phyloP scores from a whole-genome alignment of 2,797 vertebrate genomes.

The Hozukius guyotensis region DNA sequence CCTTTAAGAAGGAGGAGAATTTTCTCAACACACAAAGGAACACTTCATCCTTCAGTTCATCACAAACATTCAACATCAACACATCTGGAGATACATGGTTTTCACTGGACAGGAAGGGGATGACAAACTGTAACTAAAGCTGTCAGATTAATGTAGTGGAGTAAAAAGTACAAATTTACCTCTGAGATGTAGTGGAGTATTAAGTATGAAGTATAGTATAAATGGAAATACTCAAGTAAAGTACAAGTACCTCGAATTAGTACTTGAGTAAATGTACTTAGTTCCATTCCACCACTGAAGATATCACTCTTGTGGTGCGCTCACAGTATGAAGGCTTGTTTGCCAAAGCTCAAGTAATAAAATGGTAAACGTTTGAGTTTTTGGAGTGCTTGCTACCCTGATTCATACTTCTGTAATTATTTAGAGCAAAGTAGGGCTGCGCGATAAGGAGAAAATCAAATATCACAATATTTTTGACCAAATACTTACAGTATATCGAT shows the following conservation, averaged over 20 bases:
- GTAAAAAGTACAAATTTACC: background rate
- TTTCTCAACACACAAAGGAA: background rate
- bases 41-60: background rate
- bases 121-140: background rate
- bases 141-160: background rate
- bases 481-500: no score
- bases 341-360: background rate
- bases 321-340: background rate
- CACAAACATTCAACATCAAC: background rate
- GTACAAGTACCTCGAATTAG: background rate
- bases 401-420: background rate
- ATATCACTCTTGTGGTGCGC: background rate
- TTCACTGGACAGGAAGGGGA: background rate
- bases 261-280: no score
- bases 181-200: background rate
- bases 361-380: background rate
- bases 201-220: background rate
- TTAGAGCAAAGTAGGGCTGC: no score
- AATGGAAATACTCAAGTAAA: background rate
- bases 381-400: background rate
- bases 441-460: no score
- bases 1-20: background rate
- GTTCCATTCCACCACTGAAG: background rate
- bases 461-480: no score
- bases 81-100: background rate